Base-by-base conservation (phyloP, 2,888 invertebrate genomes). In the Drosophila colorata region DNA sequence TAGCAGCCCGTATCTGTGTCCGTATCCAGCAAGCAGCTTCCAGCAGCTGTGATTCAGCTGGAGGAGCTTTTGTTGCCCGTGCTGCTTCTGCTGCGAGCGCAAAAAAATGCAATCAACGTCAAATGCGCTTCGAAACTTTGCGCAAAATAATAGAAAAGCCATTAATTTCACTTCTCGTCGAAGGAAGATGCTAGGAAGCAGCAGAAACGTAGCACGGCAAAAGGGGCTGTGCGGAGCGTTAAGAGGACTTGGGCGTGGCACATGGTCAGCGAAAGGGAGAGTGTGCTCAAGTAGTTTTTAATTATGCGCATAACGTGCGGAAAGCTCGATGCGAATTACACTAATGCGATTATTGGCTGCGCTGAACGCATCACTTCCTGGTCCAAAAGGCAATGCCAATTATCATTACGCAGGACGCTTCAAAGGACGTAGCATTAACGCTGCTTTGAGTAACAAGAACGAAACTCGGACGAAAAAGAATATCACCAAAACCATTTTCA, bases 121-220 rank as follows among this genome's bases (percentile, higher is more conserved):
- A 83, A 83, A 88, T 83, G 83, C 87, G 88, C 85, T 83, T 87
- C 78, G 84, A 83, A 83, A 83, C 88, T 88, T 83, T 83, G 87
- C 80, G 65, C 71, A 88, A 88, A 83, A 83, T 88, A 83, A 83
- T 83, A 83, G 83, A 83, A 83, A 83, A 83, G 87, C 83, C 88
- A 83, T 83, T 83, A 83, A 83, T 83, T 83, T 83, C 84, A 77
- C 87, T 83, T 88, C 87, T 82, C 87, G 84, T 83, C 88, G 84
- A 83, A 83, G 88, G 88, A 74, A 69, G 66, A 69, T 68, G 64
- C 59, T 8, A 53, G n/a, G 37, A 33, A 16, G 46, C 28, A 20
- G 43, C 47, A 25, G 49, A 18, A 52, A 52, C 41, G 20, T 31
- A 20, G 31, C 11, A 11, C 44, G 43, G 28, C 46, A 25, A 37